phyloP scores from a whole-genome alignment of 2,113 vertebrate species.

The Camelus bactrianus region DNA sequence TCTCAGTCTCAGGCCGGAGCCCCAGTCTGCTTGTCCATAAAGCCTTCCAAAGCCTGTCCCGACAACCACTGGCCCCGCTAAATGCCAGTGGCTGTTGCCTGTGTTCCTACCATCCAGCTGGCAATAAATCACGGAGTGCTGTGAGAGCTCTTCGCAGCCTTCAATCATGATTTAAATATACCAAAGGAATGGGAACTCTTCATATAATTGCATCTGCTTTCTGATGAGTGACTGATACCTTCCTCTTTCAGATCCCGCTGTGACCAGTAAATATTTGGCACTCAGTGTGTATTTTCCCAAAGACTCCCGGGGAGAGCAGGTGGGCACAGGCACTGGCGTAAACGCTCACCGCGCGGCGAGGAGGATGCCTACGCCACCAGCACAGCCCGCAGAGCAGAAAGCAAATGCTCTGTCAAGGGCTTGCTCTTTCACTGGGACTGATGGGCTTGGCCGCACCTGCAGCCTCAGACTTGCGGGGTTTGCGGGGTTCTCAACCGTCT shows the following conservation, averaged over 20 bases:
- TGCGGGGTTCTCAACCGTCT: not conserved
- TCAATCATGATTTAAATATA: not conserved
- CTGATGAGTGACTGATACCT: not conserved
- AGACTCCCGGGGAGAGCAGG: not conserved
- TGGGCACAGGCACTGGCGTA: not conserved
- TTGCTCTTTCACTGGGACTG: fast-evolving
- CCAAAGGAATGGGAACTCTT: not conserved
- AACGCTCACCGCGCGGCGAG: fast-evolving
- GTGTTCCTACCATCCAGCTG: too few relatives aligned
- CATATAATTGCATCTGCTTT: not conserved
- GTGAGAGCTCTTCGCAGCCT: not conserved
- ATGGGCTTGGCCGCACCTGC: too few relatives aligned
- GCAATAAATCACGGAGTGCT: fast-evolving
- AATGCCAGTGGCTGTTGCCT: not conserved
- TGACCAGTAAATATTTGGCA: not conserved
- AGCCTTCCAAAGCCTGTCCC: too few relatives aligned
- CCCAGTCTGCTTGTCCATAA: not conserved
- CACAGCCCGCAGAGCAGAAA: not conserved
- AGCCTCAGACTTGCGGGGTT: not conserved
- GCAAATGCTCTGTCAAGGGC: not conserved
- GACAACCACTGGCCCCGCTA: not conserved
- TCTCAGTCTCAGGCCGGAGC: not conserved
- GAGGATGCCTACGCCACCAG: fast-evolving
- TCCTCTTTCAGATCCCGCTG: not conserved
- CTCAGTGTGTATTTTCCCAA: not conserved